These are phyloP conservation scores for Hirtodrosophila alboralis DNA, from an alignment of 2,888 invertebrate genomes.

Conservation along the genomic window DNA sequence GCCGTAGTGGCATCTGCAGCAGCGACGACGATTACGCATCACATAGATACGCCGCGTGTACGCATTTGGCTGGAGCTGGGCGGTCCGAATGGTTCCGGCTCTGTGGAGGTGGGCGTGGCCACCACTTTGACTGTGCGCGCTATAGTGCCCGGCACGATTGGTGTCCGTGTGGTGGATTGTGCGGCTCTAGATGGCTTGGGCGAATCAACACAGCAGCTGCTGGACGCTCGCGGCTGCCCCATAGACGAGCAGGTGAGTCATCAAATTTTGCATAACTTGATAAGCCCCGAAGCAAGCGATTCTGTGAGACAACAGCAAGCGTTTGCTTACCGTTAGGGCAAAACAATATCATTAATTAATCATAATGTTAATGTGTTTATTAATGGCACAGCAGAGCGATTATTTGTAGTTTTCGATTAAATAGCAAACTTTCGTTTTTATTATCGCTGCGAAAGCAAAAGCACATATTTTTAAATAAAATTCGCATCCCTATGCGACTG, in stretches of 20 bases:
- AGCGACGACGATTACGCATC: no score
- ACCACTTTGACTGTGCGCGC: conserved; percentile 86
- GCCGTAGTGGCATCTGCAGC: conserved; percentile 41
- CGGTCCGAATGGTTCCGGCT: conserved; percentile 85
- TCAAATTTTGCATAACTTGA: conserved; percentile 45
- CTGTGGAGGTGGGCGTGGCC: conserved; percentile 90
- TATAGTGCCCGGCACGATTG: conserved; percentile 87
- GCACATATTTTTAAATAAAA: conserved; percentile 1
- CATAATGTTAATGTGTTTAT: conserved; percentile 18
- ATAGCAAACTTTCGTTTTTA: conserved; percentile 46
- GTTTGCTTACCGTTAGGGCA: conserved; percentile 22
- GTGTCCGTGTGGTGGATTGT: conserved; percentile 90
- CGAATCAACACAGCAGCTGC: conserved; percentile 89
- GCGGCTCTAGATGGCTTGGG: conserved; percentile 91
- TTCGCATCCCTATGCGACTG: conserved; percentile 20
- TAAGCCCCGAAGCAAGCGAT: conserved; percentile 5
- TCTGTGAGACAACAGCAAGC: conserved; percentile 7
- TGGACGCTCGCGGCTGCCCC: conserved; percentile 90
- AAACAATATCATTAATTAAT: conserved; percentile 36
- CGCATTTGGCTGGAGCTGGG: conserved; percentile 90
- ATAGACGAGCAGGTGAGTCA: conserved; percentile 87
- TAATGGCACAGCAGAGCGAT: not conserved
- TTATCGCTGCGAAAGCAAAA: conserved; percentile 41
- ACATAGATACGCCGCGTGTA: conserved; percentile 85
- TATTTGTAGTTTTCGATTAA: conserved; percentile 24